phyloP scores from a whole-genome alignment of 2,888 invertebrate genomes.

The Tachystola acroxantha region DNA sequence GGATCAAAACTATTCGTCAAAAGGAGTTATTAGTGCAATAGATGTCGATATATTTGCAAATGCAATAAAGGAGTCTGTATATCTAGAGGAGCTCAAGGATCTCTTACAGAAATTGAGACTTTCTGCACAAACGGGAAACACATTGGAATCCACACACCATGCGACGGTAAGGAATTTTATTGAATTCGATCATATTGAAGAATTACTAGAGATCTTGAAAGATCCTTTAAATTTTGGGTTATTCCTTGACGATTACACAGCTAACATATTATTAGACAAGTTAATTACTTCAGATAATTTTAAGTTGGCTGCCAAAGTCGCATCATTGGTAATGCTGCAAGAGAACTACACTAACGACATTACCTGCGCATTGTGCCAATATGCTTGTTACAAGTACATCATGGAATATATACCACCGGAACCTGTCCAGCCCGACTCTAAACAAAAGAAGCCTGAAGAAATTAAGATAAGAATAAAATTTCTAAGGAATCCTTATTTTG shows the following conservation, averaged over 20 bases:
- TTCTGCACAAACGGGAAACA: conserved; percentile 83
- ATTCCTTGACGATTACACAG: conserved; percentile 89
- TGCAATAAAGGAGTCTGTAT: conserved; percentile 71
- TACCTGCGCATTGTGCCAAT: conserved; percentile 82
- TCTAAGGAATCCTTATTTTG: conserved; percentile 89
- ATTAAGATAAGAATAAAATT: conserved; percentile 87
- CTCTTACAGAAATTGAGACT: conserved; percentile 84
- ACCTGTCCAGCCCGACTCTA: conserved; percentile 25
- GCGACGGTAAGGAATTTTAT: conserved; percentile 83
- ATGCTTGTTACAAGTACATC: conserved; percentile 86
- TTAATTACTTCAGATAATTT: conserved; percentile 84
- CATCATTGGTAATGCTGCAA: conserved; percentile 90
- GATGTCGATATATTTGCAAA: conserved; percentile 92
- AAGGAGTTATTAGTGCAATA: conserved; percentile 83
- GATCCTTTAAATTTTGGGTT: conserved; percentile 93
- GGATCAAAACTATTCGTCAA: conserved; percentile 81
- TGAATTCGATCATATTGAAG: conserved; percentile 74
- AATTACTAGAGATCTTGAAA: conserved; percentile 84
- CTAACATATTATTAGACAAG: conserved; percentile 88
- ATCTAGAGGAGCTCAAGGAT: conserved; percentile 85
- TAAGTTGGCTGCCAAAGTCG: conserved; percentile 85
- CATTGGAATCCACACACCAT: conserved; percentile 89
- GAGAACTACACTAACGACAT: conserved; percentile 89
- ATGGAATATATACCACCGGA: conserved; percentile 36
- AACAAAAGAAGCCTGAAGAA: conserved; percentile 74